Conservation (phyloP, 2,888 invertebrate genomes). For the Patella ulyssiponensis region DNA sequence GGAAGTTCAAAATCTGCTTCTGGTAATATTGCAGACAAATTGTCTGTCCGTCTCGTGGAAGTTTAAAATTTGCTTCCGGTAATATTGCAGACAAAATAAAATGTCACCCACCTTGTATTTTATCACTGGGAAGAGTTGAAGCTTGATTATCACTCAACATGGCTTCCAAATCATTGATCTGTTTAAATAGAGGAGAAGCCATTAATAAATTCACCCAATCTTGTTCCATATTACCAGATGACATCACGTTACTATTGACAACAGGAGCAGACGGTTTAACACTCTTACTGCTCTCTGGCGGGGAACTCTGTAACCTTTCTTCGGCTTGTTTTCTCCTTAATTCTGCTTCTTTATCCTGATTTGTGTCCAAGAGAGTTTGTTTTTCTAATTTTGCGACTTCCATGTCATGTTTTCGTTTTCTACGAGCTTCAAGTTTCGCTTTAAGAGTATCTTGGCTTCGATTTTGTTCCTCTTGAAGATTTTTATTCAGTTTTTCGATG, state of each 20-base stretch:
- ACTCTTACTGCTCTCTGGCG: neutral
- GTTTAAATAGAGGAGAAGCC: slow-evolving; percentile 68
- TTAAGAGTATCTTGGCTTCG: slow-evolving; percentile 49
- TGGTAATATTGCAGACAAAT: no score
- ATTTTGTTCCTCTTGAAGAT: slow-evolving; percentile 53
- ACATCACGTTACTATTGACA: slow-evolving; percentile 14
- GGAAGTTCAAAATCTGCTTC: no score
- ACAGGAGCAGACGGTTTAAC: neutral
- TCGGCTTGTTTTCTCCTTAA: slow-evolving; percentile 47
- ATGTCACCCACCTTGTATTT: neutral
- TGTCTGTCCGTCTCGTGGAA: no score
- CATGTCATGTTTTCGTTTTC: slow-evolving; percentile 52
- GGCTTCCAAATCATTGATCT: slow-evolving; percentile 67
- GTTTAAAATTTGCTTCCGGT: no score
- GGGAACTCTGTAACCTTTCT: slow-evolving; percentile 13
- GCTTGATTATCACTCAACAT: slow-evolving; percentile 49
- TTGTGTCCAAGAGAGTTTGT: slow-evolving; percentile 52
- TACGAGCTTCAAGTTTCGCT: slow-evolving; percentile 62
- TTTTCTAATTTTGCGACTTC: slow-evolving; percentile 57
- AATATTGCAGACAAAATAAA: neutral
- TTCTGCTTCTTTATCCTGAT: slow-evolving; percentile 46
- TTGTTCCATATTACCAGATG: slow-evolving; percentile 61
- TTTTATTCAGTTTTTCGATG: slow-evolving; percentile 54
- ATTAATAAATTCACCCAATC: slow-evolving; percentile 69
- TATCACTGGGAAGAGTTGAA: neutral